Percentiles rank a stretch among this genome's conserved stretches.
phyloP scores from a whole-genome alignment of 2,113 vertebrate species.

The Aphyosemion australe region DNA sequence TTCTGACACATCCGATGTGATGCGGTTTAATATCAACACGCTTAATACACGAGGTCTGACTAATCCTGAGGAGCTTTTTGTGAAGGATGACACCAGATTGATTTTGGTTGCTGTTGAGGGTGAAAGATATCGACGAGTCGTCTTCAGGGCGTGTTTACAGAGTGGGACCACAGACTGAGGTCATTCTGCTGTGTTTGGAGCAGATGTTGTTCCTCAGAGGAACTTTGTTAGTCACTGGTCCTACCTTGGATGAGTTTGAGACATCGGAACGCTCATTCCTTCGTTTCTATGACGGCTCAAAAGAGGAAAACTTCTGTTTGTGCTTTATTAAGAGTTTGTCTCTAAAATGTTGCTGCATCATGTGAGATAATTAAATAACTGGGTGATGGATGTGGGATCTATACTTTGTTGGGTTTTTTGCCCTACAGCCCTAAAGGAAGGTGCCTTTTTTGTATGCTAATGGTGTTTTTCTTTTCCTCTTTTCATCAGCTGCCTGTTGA shows the following conservation, averaged over 20 bases:
- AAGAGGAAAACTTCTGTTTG: too few relatives aligned
- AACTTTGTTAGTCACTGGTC: too few relatives aligned
- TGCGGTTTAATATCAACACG: constrained; percentile 47
- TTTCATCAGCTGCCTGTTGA: constrained; percentile 25
- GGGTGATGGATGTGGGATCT: not conserved
- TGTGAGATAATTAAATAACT: not conserved
- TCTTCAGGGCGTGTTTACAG: constrained; percentile 35
- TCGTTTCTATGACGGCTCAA: too few relatives aligned
- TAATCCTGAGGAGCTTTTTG: constrained; percentile 68
- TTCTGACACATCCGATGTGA: constrained; percentile 20
- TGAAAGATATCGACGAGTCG: constrained; percentile 34
- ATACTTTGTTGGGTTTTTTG: constrained; percentile 19
- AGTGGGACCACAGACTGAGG: constrained; percentile 15
- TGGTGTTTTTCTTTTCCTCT: constrained; percentile 8
- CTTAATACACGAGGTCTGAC: constrained; percentile 37
- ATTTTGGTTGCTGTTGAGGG: constrained; percentile 36
- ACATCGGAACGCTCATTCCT: not conserved
- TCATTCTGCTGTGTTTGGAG: not conserved
- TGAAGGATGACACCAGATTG: constrained; percentile 51
- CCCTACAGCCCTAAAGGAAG: constrained; percentile 18
- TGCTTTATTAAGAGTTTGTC: not conserved
- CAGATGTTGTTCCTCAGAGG: too few relatives aligned
- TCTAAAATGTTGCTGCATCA: not conserved
- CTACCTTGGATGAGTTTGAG: not conserved
- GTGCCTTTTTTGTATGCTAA: not conserved